Percentiles rank a stretch among this genome's conserved stretches.
Evolutionary conservation across 2,797 vertebrate species (phyloP).

Genomic region (Pogonophryne albipinna): DNA sequence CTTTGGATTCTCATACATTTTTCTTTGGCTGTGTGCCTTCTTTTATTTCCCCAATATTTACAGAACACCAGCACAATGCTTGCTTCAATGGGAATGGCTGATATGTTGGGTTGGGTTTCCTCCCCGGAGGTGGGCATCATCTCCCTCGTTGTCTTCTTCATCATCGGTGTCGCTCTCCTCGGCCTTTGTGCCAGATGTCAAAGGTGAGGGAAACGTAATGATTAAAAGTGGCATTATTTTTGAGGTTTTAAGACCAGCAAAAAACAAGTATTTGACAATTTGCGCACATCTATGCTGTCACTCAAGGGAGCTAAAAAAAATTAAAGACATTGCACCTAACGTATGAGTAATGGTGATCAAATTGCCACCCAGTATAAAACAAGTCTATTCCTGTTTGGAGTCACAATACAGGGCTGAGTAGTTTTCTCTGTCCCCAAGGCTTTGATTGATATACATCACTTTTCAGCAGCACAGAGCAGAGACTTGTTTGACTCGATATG

Average conservation of each 20-base stretch:
- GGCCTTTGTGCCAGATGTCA: conserved; percentile 72
- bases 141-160: conserved; percentile 71
- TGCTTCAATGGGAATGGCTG: conserved; percentile 63
- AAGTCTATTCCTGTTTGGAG: conserved; percentile 7
- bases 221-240: not conserved
- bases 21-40: not conserved
- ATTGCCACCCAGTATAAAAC: conserved; percentile 6
- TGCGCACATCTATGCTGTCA: not conserved
- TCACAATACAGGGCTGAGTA: conserved; percentile 8
- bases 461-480: conserved; percentile 1
- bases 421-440: not conserved
- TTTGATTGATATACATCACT: conserved; percentile 24
- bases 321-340: not conserved
- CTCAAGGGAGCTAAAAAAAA: not conserved
- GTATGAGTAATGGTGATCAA: conserved; percentile 2
- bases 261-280: not conserved
- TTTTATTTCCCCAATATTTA: not conserved
- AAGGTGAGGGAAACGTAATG: conserved; percentile 59
- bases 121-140: conserved; percentile 72
- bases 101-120: conserved; percentile 43
- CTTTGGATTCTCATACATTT: not conserved
- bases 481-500: conserved; percentile 68
- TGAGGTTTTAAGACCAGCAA: not conserved
- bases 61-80: conserved; percentile 64
- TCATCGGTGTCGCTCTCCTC: conserved; percentile 69